phyloP scores from a whole-genome alignment of 2,113 vertebrate species.

The Fregata magnificens region DNA sequence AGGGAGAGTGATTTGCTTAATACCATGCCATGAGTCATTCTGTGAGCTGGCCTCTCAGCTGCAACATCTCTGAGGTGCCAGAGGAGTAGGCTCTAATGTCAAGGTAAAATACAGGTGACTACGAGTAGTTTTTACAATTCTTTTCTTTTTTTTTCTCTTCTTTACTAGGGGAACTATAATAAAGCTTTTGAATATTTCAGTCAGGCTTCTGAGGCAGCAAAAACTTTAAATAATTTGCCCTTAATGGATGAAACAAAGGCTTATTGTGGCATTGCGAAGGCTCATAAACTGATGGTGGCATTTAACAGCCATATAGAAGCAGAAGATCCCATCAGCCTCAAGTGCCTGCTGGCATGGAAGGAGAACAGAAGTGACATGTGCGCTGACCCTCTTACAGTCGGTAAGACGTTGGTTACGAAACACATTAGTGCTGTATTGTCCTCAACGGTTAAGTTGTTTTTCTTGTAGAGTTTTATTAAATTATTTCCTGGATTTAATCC shows the following conservation, averaged over 20 bases:
- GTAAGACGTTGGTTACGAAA: conserved; percentile 74
- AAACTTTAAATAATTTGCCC: conserved; percentile 6
- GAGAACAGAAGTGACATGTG: conserved; percentile 73
- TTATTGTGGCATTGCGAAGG: conserved; percentile 71
- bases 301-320: conserved; percentile 58
- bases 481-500: conserved; percentile 24
- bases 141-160: not conserved
- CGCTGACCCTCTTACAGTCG: conserved; percentile 61
- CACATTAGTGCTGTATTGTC: conserved; percentile 44
- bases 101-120: not conserved
- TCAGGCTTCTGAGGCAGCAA: conserved; percentile 73
- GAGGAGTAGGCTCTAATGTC: not conserved
- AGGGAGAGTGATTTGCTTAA: not conserved
- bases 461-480: conserved; percentile 38
- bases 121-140: not conserved
- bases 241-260: conserved; percentile 76
- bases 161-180: conserved; percentile 73
- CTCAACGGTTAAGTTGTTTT: conserved; percentile 39
- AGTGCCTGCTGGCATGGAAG: conserved; percentile 74
- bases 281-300: conserved; percentile 71
- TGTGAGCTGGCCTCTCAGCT: not conserved
- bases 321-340: conserved; percentile 58
- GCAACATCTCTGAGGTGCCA: not conserved
- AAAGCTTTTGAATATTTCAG: conserved; percentile 74
- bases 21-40: not conserved